These are phyloP conservation scores for Pardalotus punctatus DNA, from an alignment of 2,113 vertebrate species.

Conservation along the genomic window DNA sequence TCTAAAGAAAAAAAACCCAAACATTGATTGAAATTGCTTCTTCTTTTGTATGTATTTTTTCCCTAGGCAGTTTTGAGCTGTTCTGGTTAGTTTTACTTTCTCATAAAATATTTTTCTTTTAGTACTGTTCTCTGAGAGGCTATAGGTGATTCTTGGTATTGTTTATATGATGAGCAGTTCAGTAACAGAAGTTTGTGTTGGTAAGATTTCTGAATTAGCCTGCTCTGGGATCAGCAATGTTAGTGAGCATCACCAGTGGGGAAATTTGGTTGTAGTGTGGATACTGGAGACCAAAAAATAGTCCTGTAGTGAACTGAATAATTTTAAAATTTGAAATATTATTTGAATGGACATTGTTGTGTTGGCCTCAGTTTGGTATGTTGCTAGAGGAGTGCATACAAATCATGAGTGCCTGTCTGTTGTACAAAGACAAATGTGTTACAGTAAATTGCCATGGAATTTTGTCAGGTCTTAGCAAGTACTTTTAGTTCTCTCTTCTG, in stretches of 20 bases:
- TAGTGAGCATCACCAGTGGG: neutral
- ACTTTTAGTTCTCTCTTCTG: neutral
- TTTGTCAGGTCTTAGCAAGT: neutral
- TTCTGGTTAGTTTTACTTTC: neutral
- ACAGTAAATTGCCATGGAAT: neutral
- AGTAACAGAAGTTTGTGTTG: neutral
- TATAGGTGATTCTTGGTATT: neutral
- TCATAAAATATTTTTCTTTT: neutral
- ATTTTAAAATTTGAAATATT: neutral
- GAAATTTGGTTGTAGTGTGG: neutral
- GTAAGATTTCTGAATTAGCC: neutral
- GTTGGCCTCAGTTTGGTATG: neutral
- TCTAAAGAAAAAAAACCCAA: neutral
- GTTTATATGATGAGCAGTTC: neutral
- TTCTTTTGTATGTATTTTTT: neutral
- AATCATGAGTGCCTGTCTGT: neutral
- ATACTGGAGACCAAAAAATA: neutral
- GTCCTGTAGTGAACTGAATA: neutral
- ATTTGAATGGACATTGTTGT: neutral
- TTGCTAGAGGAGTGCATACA: neutral
- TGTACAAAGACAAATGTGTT: neutral
- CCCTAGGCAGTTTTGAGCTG: neutral
- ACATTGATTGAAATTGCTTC: neutral
- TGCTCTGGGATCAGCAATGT: neutral
- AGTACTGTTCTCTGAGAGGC: neutral